These are phyloP conservation scores for Lepidurus packardi DNA, from an alignment of 1,140 invertebrate species.

Conservation along the genomic window DNA sequence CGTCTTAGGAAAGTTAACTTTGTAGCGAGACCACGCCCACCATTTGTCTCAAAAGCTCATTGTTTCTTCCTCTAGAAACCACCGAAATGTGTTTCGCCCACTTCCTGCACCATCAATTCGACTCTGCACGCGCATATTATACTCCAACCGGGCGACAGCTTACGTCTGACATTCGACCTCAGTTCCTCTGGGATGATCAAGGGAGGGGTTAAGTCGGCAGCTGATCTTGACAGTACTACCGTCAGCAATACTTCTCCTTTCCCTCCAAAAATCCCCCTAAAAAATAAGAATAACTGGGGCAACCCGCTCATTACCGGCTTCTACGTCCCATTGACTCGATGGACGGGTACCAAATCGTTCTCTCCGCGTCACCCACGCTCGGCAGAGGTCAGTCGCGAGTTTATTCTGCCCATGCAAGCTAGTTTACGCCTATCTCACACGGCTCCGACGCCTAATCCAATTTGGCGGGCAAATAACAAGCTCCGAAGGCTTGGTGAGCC, in stretches of 20 bases:
- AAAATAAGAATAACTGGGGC: background rate
- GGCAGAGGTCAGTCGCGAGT: background rate
- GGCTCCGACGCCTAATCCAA: background rate
- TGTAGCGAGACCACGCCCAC: too few species aligned
- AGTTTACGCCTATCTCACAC: slow-evolving; percentile 3
- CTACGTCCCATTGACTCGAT: background rate
- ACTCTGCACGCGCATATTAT: slow-evolving; percentile 33
- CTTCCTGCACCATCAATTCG: slow-evolving; percentile 31
- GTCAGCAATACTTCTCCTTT: background rate
- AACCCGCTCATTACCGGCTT: background rate
- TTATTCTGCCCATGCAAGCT: slow-evolving; percentile 14
- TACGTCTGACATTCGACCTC: slow-evolving; percentile 32
- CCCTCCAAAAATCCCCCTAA: background rate
- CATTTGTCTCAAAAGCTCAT: background rate
- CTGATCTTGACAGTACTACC: background rate
- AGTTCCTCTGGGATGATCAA: slow-evolving; percentile 21
- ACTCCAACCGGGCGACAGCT: slow-evolving; percentile 32
- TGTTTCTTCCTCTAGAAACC: slow-evolving; percentile 27
- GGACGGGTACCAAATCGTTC: background rate
- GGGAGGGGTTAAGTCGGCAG: background rate
- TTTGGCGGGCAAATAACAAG: slow-evolving; percentile 5
- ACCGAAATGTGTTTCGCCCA: slow-evolving; percentile 26
- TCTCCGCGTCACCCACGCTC: background rate
- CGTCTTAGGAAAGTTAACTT: too few species aligned
- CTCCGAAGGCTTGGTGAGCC: background rate